Conservation (phyloP, 1,140 invertebrate species). For the Dendrolimus kikuchii region DNA sequence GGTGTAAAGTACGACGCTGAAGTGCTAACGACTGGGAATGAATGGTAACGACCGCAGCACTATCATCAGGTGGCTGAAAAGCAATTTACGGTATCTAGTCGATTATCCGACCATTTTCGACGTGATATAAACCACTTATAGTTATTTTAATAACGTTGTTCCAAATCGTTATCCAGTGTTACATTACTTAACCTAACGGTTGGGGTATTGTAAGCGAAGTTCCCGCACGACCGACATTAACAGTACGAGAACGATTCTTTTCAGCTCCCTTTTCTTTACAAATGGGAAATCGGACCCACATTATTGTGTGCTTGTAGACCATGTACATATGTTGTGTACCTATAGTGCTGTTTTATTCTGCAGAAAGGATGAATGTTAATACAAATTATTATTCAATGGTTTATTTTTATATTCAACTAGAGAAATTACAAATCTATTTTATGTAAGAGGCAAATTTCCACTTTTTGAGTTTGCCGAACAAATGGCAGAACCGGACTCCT, state of each 20-base stretch:
- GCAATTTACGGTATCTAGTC: conserved; percentile 25
- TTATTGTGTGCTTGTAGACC: conserved; percentile 21
- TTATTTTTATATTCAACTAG: too few relatives aligned
- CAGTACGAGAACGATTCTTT: conserved; percentile 19
- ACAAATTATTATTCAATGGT: too few relatives aligned
- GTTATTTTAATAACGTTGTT: conserved; percentile 15
- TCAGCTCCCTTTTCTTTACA: conserved; percentile 30
- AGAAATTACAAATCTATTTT: too few relatives aligned
- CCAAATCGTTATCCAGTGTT: conserved; percentile 4
- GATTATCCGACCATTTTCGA: conserved; percentile 20
- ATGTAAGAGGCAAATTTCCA: too few relatives aligned
- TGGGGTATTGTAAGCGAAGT: background rate
- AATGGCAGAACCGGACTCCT: too few relatives aligned
- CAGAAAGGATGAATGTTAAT: too few relatives aligned
- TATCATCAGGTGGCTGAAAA: conserved; percentile 27
- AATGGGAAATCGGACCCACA: conserved; percentile 30
- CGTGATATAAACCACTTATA: conserved; percentile 20
- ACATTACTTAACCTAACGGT: conserved; percentile 4
- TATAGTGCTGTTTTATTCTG: too few relatives aligned
- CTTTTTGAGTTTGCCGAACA: too few relatives aligned
- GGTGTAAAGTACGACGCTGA: too few relatives aligned
- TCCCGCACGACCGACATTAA: conserved; percentile 21
- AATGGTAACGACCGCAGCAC: conserved; percentile 10
- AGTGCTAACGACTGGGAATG: too few relatives aligned
- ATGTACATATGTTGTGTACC: too few relatives aligned